Conservation (phyloP, 2,797 vertebrate species). For the Enteromius afrohamiltoni region DNA sequence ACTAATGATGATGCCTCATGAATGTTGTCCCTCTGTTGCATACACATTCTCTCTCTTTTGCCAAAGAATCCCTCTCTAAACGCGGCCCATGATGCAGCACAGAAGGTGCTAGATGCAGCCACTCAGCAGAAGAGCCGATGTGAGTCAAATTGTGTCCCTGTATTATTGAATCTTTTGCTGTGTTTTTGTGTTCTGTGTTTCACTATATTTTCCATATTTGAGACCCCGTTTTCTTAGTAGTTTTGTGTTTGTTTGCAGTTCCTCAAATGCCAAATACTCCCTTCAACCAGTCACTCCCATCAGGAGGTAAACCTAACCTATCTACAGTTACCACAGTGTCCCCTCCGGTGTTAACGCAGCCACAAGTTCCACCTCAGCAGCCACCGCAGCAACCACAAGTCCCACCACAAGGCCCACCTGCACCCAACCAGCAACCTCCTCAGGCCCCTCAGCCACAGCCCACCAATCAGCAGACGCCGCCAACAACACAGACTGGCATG, state of each 20-base stretch:
- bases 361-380: conserved; percentile 65
- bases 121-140: conserved; percentile 87
- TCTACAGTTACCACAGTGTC: conserved; percentile 80
- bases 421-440: conserved; percentile 70
- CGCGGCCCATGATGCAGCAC: conserved; percentile 84
- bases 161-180: not conserved
- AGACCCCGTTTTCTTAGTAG: not conserved
- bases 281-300: conserved; percentile 78
- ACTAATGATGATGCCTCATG: not conserved
- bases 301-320: conserved; percentile 83
- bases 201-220: not conserved
- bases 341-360: conserved; percentile 71
- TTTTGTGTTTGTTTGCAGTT: conserved; percentile 18
- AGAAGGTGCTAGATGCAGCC: conserved; percentile 85
- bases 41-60: conserved; percentile 5
- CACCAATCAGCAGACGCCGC: conserved; percentile 67
- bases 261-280: conserved; percentile 65
- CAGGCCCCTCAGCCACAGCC: conserved; percentile 72
- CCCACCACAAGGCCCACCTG: conserved; percentile 71
- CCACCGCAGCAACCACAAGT: conserved; percentile 70
- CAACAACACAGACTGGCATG: conserved; percentile 75
- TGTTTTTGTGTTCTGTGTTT: not conserved
- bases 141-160: conserved; percentile 73
- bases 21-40: conserved; percentile 1
- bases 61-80: conserved; percentile 72